Evolutionary conservation across 2,888 invertebrate species (phyloP).

Genomic region (Lasius platythorax): DNA sequence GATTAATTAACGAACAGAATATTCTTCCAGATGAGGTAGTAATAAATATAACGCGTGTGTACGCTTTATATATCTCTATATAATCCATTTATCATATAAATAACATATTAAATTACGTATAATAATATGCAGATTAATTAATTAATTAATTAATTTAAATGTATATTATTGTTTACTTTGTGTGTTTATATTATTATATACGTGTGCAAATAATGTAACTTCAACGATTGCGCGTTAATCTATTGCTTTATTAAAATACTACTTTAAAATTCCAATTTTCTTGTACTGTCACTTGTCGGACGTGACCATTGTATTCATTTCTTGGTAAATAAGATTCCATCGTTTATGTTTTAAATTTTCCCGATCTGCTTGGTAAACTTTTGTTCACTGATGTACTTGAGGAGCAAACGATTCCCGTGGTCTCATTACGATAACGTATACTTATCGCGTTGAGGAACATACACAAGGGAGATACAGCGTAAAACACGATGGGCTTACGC

Average conservation of each 20-base stretch:
- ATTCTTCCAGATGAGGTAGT: not conserved
- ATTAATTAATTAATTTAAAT: conserved; percentile 3
- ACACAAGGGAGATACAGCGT: conserved; percentile 7
- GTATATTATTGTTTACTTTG: not conserved
- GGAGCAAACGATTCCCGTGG: not conserved
- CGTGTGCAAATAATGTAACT: not conserved
- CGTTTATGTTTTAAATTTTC: not conserved
- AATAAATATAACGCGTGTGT: not conserved
- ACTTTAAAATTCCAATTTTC: not conserved
- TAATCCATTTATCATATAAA: conserved; percentile 5
- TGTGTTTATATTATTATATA: not conserved
- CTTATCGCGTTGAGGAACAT: conserved; percentile 38
- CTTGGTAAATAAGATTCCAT: not conserved
- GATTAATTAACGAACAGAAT: conserved; percentile 3
- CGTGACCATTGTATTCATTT: not conserved
- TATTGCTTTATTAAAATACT: conserved; percentile 18
- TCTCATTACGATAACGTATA: conserved; percentile 42
- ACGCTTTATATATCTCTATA: not conserved
- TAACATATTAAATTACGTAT: not conserved
- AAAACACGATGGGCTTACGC: conserved; percentile 22
- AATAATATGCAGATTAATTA: conserved; percentile 23
- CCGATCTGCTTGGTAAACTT: not conserved
- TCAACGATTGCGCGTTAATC: not conserved
- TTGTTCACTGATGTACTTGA: not conserved
- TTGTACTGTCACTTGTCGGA: not conserved